A percentile compares a stretch with the other conserved stretches of the same genome.
These are phyloP conservation scores for Sphaeramia orbicularis DNA, from an alignment of 2,797 vertebrate genomes.

Conservation along the genomic window DNA sequence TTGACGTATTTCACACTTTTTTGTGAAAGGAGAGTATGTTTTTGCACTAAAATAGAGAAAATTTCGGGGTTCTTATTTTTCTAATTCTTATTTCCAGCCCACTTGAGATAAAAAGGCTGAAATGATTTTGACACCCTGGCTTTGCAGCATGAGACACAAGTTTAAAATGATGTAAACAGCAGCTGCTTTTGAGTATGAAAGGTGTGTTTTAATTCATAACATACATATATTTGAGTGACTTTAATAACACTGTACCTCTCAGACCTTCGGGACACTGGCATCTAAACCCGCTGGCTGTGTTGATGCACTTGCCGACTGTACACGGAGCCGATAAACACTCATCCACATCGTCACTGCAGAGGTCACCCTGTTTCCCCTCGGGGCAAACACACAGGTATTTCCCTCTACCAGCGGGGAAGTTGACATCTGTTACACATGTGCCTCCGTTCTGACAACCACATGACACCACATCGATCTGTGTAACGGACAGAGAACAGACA, in stretches of 20 bases:
- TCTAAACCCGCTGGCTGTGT: constrained; percentile 55
- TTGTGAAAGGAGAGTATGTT: too few species aligned
- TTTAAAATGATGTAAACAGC: neutral
- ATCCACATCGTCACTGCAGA: constrained; percentile 78
- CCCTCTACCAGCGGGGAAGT: constrained; percentile 86
- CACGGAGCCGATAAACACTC: constrained; percentile 77
- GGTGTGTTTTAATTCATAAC: neutral
- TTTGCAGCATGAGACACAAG: too few species aligned
- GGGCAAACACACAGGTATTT: constrained; percentile 87
- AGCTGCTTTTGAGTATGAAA: neutral
- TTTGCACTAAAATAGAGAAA: too few species aligned
- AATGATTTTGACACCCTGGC: too few species aligned
- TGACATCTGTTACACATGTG: constrained; percentile 84
- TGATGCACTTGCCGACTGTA: constrained; percentile 65
- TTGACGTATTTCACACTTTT: too few species aligned
- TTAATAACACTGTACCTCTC: constrained; percentile 61
- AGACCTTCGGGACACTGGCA: constrained; percentile 83
- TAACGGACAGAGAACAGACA: neutral
- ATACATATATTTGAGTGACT: neutral
- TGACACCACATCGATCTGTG: constrained; percentile 82
- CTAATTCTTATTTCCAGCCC: too few species aligned
- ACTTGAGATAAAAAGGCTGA: too few species aligned
- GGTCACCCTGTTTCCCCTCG: constrained; percentile 75
- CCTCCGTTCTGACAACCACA: constrained; percentile 86
- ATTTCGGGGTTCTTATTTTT: too few species aligned